Base-by-base conservation (phyloP, 2,888 invertebrate species). In the Agrochola lota region DNA sequence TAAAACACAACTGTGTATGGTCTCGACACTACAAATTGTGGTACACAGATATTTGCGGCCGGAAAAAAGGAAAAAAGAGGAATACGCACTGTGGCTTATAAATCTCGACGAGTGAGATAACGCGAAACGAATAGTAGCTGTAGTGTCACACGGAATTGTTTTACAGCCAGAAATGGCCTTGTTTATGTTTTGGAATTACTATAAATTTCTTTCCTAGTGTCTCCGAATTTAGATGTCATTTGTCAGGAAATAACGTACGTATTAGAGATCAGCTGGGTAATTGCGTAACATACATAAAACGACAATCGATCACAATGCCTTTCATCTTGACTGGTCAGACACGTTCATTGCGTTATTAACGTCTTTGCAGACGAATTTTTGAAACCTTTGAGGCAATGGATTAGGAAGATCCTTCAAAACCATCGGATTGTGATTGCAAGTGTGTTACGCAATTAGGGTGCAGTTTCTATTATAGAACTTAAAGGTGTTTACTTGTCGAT, bases 41-140 rank as follows among this genome's bases (percentile, higher is more conserved):
- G 67, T 60, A 66, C 43, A 66, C 60, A 43, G 40, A 79, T 76
- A 77, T 75, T 80, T 69, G 71, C 9, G n/a, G 30, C 30, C 20
- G n/a, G 26, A 35, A 68, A 87, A 72, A 69, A 68, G 8, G 1
- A 8, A 52, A 43, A 76, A 83, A 71, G 30, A n/a, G 59, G 26
- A 71, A 74, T 35, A 52, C 64, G 68, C 76, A 77, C 67, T 62
- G 74, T 80, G 79, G 78, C 80, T 80, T 85, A 87, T 89, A 88
- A 88, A 89, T 88, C 89, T 78, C 80, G 46, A 26, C 71, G 69
- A 77, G 81, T 71, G 78, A 87, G 85, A 89, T 88, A 89, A 89
- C 84, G 76, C 49, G 81, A 80, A 85, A 85, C 81, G 74, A 85
- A 89, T 85, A 87, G 81, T 78, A 63, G 83, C 63, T 78, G 2